These are phyloP conservation scores for Philaethria dido DNA, from an alignment of 2,888 invertebrate species.

Conservation along the genomic window DNA sequence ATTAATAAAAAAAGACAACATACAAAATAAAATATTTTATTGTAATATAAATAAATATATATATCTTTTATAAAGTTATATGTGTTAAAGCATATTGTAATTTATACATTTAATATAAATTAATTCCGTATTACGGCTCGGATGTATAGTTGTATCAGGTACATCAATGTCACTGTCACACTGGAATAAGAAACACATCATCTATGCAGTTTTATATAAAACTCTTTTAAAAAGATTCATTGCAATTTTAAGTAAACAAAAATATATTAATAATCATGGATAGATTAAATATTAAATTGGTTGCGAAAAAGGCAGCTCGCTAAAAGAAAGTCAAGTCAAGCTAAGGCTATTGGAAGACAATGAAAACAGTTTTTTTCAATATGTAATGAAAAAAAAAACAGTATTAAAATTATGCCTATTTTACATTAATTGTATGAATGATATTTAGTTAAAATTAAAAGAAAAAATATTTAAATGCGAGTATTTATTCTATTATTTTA, in stretches of 20 bases:
- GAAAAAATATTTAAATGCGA: background rate
- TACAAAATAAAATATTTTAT: constrained; percentile 32
- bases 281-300: no score
- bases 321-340: no score
- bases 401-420: background rate
- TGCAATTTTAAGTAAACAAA: background rate
- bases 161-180: constrained; percentile 72
- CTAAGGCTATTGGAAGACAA: no score
- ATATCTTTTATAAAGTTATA: constrained; percentile 33
- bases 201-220: background rate
- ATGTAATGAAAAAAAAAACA: no score
- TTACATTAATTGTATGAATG: background rate
- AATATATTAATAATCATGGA: background rate
- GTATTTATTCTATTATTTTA: background rate
- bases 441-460: background rate
- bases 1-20: constrained; percentile 14
- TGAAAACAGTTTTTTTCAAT: no score
- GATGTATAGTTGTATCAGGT: constrained; percentile 74
- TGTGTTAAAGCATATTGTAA: constrained; percentile 43
- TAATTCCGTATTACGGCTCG: constrained; percentile 59
- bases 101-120: constrained; percentile 8
- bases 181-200: constrained; percentile 68
- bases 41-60: constrained; percentile 28
- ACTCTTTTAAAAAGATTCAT: background rate
- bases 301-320: no score